Percentiles rank a stretch among this genome's conserved stretches.
Evolutionary conservation across 2,888 invertebrate genomes (phyloP).

Genomic region (Augiades crinisus): DNA sequence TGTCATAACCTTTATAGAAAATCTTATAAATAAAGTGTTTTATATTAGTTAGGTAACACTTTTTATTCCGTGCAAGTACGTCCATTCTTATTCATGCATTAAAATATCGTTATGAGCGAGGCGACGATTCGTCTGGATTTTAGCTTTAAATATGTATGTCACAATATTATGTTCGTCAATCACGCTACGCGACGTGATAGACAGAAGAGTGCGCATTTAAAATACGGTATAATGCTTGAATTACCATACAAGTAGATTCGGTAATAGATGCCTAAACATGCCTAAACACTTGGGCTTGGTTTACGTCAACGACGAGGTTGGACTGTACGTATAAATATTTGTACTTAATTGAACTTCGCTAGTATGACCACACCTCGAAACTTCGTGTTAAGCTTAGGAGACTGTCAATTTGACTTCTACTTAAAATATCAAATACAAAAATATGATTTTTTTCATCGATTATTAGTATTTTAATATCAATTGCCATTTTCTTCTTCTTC

Average conservation of each 20-base stretch:
- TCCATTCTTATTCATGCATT: constrained; percentile 17
- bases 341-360: too few species aligned
- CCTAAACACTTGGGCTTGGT: constrained; percentile 20
- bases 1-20: constrained; percentile 16
- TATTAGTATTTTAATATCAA: too few species aligned
- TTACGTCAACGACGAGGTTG: too few species aligned
- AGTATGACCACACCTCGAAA: too few species aligned
- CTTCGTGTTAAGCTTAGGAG: too few species aligned
- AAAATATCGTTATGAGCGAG: constrained; percentile 18
- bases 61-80: constrained; percentile 4
- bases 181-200: constrained; percentile 12
- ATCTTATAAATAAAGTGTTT: background rate
- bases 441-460: too few species aligned
- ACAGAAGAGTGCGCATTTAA: constrained; percentile 4
- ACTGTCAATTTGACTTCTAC: too few species aligned
- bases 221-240: constrained; percentile 17
- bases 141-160: constrained; percentile 14
- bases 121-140: constrained; percentile 21
- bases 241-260: constrained; percentile 18
- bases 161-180: constrained; percentile 19
- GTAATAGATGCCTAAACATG: constrained; percentile 23
- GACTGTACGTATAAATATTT: too few species aligned
- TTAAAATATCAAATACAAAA: too few species aligned
- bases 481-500: too few species aligned
- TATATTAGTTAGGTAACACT: background rate